Evolutionary conservation across 2,797 vertebrate genomes (phyloP), one percentile per base, ranked within the genome.

Genomic region (Phaenicophaeus curvirostris): DNA sequence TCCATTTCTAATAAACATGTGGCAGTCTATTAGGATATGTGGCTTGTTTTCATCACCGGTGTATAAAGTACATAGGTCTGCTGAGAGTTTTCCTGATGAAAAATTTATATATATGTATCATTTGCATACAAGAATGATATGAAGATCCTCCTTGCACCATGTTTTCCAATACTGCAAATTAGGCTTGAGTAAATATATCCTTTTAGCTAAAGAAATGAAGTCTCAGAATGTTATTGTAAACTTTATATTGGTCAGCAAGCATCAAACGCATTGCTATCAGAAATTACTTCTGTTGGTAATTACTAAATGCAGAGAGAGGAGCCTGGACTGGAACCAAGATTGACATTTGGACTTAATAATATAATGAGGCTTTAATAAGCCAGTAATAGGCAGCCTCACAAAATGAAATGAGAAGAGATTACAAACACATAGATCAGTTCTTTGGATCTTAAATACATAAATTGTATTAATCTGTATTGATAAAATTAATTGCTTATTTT

Each of bases 401-500:
- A 84, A 97, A 96, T 90, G 74, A 97, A 96, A 96, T 90, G 95
- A 94, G 93, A 94, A 92, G 81, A 94, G 82, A 96, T 95, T 95
- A 75, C 71, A 93, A 95, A 96, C 55, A 93, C 51, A 93, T 74
- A 95, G 95, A 97, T 97, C 93, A 95, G 87, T 86, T 96, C 92
- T 74, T 94, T 74, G 66, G 77, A 94, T 97, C 90, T 96, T 94
- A 95, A 96, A 94, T 82, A 88, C 61, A 94, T 92, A 96, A 97
- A 90, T 88, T 96, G 81, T 89, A 94, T 93, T 95, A 90, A 93
- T 96, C 94, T 84, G 8, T 95, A 96, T 95, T 82, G 91, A 96
- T 94, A 96, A 97, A 93, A 91, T 87, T 90, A 96, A 96, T 96
- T 96, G 81, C 79, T 94, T 91, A 90, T 91, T 96, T 96, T 95